Percentiles rank a stretch among this genome's conserved stretches.
phyloP scores from a whole-genome alignment of 2,113 vertebrate species.

The Puma concolor region DNA sequence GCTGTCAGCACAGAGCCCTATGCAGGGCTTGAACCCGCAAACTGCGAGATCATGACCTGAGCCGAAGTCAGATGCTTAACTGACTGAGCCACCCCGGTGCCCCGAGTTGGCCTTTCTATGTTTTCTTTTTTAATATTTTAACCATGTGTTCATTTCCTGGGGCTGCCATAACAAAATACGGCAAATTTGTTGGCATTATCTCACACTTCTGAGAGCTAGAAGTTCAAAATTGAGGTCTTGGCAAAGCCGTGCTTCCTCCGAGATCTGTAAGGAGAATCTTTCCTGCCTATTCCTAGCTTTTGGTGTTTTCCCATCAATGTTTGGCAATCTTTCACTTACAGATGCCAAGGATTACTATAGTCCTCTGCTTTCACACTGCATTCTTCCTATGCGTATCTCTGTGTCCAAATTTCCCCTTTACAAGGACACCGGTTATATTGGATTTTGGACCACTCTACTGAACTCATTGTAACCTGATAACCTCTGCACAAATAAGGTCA shows the following conservation, averaged over 20 bases:
- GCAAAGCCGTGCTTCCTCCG: neutral
- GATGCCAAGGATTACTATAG: neutral
- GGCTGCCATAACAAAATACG: neutral
- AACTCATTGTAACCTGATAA: neutral
- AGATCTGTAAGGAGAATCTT: neutral
- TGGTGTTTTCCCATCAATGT: neutral
- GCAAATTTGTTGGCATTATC: neutral
- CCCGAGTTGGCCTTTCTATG: neutral
- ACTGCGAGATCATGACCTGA: too few relatives aligned
- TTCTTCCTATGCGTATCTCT: neutral
- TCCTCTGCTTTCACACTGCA: neutral
- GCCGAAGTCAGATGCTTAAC: too few relatives aligned
- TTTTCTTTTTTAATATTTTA: neutral
- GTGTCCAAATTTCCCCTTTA: neutral
- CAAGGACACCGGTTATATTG: neutral
- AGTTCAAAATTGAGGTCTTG: neutral
- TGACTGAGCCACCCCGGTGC: too few relatives aligned
- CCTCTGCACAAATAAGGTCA: neutral
- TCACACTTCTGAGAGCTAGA: neutral
- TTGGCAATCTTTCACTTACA: neutral
- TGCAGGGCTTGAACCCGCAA: too few relatives aligned
- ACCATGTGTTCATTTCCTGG: neutral
- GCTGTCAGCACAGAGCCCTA: too few relatives aligned
- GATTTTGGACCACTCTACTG: neutral
- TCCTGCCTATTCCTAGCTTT: neutral